Conservation (phyloP, 2,797 vertebrate genomes). For the Carcharodon carcharias region DNA sequence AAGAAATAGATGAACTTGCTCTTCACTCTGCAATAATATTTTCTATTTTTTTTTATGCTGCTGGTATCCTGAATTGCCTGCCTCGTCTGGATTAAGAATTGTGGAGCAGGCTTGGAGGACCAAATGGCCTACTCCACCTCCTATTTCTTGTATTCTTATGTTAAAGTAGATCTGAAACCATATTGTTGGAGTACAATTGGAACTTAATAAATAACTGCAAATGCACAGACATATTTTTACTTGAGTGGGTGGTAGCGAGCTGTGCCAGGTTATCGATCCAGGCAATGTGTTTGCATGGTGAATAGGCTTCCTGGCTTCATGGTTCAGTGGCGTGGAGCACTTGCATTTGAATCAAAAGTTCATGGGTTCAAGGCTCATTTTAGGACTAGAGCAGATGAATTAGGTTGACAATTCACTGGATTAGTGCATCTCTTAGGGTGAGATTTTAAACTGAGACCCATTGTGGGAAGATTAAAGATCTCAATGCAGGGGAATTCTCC, state of each 20-base stretch:
- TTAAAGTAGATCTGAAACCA: background rate
- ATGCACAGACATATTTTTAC: too few species aligned
- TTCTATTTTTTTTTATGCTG: background rate
- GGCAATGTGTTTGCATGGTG: background rate
- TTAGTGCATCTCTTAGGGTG: background rate
- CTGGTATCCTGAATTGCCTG: background rate
- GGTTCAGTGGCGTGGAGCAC: background rate
- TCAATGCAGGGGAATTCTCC: background rate
- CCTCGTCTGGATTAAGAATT: background rate
- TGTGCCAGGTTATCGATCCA: background rate
- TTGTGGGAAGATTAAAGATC: background rate
- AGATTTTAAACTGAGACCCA: background rate
- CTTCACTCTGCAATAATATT: background rate
- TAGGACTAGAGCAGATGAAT: background rate
- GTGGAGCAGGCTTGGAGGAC: too few species aligned
- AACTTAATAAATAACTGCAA: background rate
- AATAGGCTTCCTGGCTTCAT: background rate
- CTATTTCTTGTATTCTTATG: too few species aligned
- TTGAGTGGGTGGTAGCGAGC: background rate
- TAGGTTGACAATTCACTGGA: background rate
- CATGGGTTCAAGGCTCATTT: background rate
- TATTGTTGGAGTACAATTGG: background rate
- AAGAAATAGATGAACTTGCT: background rate
- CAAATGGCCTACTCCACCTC: too few species aligned
- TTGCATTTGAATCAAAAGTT: background rate